A percentile compares a stretch with the other conserved stretches of the same genome.
Conservation (phyloP, 2,797 vertebrate species). For the Numenius phaeopus region DNA sequence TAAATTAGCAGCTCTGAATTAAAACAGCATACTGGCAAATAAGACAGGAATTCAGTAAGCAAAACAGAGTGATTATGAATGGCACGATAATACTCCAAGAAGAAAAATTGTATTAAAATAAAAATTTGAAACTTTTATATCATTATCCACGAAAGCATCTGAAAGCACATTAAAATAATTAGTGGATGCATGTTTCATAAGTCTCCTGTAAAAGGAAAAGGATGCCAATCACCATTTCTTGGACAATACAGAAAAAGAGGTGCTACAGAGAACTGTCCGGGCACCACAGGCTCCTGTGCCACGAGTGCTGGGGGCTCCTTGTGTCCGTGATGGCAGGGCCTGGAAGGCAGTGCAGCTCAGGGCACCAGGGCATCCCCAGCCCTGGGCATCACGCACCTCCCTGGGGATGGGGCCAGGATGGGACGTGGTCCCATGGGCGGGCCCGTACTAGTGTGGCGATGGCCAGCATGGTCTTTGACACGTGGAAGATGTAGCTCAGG, state of each 20-base stretch:
- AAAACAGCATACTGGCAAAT: background rate
- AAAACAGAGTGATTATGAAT: background rate
- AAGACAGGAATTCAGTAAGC: background rate
- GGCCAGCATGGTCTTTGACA: background rate
- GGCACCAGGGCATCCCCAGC: background rate
- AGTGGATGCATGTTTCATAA: background rate
- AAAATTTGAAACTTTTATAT: background rate
- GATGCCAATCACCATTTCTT: background rate
- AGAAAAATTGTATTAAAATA: background rate
- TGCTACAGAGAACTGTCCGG: background rate
- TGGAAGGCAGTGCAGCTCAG: background rate
- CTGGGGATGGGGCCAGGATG: background rate
- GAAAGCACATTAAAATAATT: background rate
- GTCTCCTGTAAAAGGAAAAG: background rate
- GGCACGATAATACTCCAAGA: background rate
- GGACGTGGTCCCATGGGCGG: background rate
- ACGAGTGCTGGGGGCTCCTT: fast-evolving
- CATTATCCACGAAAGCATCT: background rate
- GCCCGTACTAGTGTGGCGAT: fast-evolving
- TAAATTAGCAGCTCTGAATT: background rate
- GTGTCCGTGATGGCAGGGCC: background rate
- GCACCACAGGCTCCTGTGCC: fast-evolving
- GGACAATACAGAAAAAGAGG: background rate
- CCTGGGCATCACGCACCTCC: fast-evolving
- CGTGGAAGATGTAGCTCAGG: background rate